Conservation (phyloP, 2,888 invertebrate species). For the Idaea dimidiata region DNA sequence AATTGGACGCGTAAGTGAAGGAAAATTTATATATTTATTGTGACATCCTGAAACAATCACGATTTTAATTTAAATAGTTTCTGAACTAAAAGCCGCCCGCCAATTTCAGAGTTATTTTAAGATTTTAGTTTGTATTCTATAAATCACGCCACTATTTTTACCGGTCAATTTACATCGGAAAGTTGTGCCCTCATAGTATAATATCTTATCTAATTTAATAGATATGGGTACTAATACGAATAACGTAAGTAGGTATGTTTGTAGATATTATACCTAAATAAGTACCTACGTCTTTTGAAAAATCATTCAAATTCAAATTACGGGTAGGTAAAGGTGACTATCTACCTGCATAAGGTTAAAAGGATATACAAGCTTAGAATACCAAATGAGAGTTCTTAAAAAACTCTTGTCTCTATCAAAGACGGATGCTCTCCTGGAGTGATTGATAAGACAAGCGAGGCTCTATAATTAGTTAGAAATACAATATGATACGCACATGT, state of each 20-base stretch:
- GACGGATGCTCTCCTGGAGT: slow-evolving; percentile 22
- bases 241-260: background rate
- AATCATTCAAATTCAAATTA: background rate
- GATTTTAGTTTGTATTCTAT: background rate
- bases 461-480: slow-evolving; percentile 24
- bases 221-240: background rate
- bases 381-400: slow-evolving; percentile 7
- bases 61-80: background rate
- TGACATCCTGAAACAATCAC: background rate
- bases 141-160: slow-evolving; percentile 1
- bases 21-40: background rate
- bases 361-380: slow-evolving; percentile 17
- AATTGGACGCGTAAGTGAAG: background rate
- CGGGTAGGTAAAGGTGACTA: background rate
- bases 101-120: background rate
- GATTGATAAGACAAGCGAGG: slow-evolving; percentile 25
- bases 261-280: background rate
- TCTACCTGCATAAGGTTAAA: slow-evolving; percentile 17
- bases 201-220: background rate
- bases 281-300: background rate
- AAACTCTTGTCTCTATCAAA: slow-evolving; percentile 6
- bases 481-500: slow-evolving; percentile 32
- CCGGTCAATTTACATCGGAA: background rate
- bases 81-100: background rate
- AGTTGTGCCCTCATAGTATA: background rate